These are phyloP conservation scores for Labia minor DNA, from an alignment of 2,888 invertebrate species.

Conservation along the genomic window DNA sequence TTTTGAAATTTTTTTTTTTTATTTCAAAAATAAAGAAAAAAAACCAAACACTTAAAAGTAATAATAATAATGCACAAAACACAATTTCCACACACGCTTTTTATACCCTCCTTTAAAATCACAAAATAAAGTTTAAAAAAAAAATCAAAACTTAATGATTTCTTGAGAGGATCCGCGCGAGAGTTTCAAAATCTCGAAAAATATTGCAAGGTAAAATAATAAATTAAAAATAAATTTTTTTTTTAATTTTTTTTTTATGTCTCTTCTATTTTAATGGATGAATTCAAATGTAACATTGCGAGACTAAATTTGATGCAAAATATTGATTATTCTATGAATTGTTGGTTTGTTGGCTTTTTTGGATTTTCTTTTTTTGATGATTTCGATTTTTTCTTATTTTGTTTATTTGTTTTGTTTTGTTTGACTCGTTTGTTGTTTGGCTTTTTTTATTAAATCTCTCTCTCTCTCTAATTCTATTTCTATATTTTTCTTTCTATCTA, in stretches of 20 bases:
- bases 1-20: no score
- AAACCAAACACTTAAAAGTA: not conserved
- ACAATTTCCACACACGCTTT: not conserved
- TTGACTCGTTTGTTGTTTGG: not conserved
- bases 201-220: not conserved
- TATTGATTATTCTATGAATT: not conserved
- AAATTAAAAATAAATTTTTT: no score
- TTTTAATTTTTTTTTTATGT: not conserved
- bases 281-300: no score
- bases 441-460: not conserved
- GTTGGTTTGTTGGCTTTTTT: not conserved
- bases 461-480: not conserved
- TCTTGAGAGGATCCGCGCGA: not conserved
- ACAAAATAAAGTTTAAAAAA: not conserved
- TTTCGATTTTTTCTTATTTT: no score
- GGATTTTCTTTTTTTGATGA: not conserved
- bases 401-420: not conserved
- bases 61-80: not conserved
- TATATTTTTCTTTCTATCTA: not conserved
- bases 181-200: conserved; percentile 1
- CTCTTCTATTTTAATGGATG: not conserved
- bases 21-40: no score
- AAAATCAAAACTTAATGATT: not conserved
- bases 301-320: not conserved
- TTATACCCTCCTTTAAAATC: not conserved